These are phyloP conservation scores for Tenthredo scrophulariae DNA, from an alignment of 2,888 invertebrate species.

Conservation along the genomic window DNA sequence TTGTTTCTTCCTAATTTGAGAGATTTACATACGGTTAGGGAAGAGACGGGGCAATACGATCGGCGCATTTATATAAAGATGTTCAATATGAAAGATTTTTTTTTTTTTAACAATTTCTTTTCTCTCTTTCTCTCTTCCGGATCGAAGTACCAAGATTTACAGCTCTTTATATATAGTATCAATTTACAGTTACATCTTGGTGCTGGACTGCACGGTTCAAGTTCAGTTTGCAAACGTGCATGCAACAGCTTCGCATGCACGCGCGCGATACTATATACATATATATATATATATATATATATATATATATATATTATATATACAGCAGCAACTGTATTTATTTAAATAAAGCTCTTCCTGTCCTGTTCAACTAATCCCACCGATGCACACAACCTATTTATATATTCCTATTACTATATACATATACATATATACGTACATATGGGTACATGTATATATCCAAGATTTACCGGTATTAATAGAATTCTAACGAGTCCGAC, in stretches of 20 bases:
- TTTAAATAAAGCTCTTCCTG: constrained; percentile 20
- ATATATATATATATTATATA: not conserved
- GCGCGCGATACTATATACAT: not conserved
- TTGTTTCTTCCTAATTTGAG: not conserved
- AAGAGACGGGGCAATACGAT: too few relatives aligned
- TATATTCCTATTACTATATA: not conserved
- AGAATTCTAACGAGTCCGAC: constrained; percentile 35
- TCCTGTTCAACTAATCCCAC: constrained; percentile 10
- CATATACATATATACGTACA: not conserved
- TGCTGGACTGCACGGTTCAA: not conserved
- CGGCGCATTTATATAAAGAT: too few relatives aligned
- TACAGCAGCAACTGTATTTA: not conserved
- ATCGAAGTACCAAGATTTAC: not conserved
- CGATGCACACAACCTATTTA: not conserved
- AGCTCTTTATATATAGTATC: not conserved
- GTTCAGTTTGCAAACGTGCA: not conserved
- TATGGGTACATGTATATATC: not conserved
- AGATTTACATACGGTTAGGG: too few relatives aligned
- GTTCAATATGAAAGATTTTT: not conserved
- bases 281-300: not conserved
- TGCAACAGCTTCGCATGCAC: not conserved
- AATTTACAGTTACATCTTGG: constrained; percentile 4
- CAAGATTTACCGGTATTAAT: constrained; percentile 29
- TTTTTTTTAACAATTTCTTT: not conserved
- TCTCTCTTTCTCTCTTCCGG: not conserved